A percentile compares a stretch with the other conserved stretches of the same genome.
phyloP scores from a whole-genome alignment of 30 jellyfish, hydroid and myxozoan species.

The Hydra vulgaris region DNA sequence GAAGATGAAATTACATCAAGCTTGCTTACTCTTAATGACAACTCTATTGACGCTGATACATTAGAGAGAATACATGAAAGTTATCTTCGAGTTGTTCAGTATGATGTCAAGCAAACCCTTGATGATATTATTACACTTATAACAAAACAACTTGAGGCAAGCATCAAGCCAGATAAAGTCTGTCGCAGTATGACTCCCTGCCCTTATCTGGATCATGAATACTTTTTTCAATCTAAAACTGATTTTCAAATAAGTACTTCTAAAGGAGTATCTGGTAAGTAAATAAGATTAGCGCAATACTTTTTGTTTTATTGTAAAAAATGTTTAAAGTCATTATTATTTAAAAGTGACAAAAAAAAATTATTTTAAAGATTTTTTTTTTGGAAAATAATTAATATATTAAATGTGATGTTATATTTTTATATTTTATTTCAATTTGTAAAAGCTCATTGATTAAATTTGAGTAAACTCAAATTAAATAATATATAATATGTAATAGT shows the following conservation, averaged over 20 bases:
- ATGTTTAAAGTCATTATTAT: too few relatives aligned
- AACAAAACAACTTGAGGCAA: background rate
- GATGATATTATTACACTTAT: conserved; percentile 9
- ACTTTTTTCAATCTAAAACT: background rate
- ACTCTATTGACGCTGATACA: background rate
- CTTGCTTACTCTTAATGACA: conserved; percentile 18
- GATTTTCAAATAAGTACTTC: background rate
- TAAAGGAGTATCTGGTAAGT: background rate
- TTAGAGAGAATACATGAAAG: conserved; percentile 6
- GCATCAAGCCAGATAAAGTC: background rate
- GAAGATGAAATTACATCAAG: conserved; percentile 30
- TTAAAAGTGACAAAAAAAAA: too few relatives aligned
- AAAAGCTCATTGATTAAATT: too few relatives aligned
- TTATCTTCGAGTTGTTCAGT: background rate
- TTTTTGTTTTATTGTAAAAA: too few relatives aligned
- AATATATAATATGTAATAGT: too few relatives aligned
- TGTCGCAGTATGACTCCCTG: conserved; percentile 24
- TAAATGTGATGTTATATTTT: too few relatives aligned
- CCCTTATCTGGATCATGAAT: conserved; percentile 21
- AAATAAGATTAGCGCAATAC: too few relatives aligned
- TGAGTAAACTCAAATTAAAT: too few relatives aligned
- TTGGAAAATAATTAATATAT: too few relatives aligned
- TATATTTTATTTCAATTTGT: too few relatives aligned
- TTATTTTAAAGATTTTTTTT: too few relatives aligned
- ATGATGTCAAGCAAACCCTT: conserved; percentile 6